Evolutionary conservation across 2,113 vertebrate genomes (phyloP).

Genomic region (Neolamprologus falcicula): DNA sequence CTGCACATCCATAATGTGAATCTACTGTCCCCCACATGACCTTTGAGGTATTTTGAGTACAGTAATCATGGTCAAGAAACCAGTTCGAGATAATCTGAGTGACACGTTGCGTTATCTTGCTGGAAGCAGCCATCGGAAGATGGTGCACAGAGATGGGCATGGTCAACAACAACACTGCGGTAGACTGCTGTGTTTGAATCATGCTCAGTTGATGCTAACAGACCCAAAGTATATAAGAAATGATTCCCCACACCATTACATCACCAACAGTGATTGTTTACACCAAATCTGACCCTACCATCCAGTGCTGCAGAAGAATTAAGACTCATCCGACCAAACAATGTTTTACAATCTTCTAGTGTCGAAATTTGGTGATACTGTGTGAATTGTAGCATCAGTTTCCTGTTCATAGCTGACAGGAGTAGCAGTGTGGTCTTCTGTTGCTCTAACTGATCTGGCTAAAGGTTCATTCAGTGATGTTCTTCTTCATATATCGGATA

Average conservation of each 20-base stretch:
- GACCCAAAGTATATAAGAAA: background rate
- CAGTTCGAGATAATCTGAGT: background rate
- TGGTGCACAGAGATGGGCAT: background rate
- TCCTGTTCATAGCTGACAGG: background rate
- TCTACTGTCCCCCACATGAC: background rate
- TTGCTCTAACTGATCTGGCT: background rate
- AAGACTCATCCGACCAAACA: background rate
- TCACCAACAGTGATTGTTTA: background rate
- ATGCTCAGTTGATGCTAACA: background rate
- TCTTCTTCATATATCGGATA: background rate
- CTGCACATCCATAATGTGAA: background rate
- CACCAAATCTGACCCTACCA: background rate
- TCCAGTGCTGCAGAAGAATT: background rate
- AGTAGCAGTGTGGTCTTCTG: background rate
- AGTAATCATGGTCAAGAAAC: background rate
- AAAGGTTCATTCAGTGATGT: background rate
- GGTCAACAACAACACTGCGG: background rate
- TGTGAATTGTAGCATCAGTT: background rate
- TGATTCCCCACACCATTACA: background rate
- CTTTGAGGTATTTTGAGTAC: background rate
- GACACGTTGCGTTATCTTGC: background rate
- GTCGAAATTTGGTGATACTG: background rate
- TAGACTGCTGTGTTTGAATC: background rate
- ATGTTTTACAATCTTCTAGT: fast-evolving
- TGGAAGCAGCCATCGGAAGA: background rate